These are phyloP conservation scores for Drosophila nr. medialis DNA, from an alignment of 2,888 invertebrate species.

Conservation along the genomic window DNA sequence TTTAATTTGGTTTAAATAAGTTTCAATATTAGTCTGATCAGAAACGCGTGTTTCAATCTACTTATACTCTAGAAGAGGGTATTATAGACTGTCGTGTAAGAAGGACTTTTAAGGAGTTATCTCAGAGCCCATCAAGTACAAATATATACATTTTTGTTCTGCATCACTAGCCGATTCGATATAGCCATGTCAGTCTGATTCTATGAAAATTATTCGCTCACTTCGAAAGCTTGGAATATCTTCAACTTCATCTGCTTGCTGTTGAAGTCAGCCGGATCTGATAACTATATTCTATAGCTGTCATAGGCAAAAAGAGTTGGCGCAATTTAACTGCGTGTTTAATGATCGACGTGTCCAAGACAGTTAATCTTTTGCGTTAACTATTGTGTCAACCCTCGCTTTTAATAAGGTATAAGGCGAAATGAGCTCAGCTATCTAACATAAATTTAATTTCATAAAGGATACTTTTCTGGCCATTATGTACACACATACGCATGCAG, in stretches of 20 bases:
- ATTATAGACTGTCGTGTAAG: not conserved
- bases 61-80: not conserved
- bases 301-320: not conserved
- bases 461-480: slow-evolving; percentile 70
- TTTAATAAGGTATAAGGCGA: slow-evolving; percentile 21
- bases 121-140: not conserved
- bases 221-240: not conserved
- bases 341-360: not conserved
- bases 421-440: slow-evolving; percentile 47
- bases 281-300: not conserved
- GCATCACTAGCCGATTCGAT: not conserved
- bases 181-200: not conserved
- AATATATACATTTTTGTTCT: not conserved
- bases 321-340: not conserved
- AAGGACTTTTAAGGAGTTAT: too few relatives aligned
- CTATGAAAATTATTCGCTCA: not conserved
- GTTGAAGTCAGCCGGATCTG: not conserved
- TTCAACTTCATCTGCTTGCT: not conserved
- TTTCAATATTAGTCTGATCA: not conserved
- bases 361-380: not conserved
- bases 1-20: not conserved
- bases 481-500: slow-evolving; percentile 27
- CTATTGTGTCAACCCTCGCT: slow-evolving; percentile 22
- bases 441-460: slow-evolving; percentile 76
- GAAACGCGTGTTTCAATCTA: not conserved